Base-by-base conservation (phyloP, 2,113 vertebrate genomes). In the Epinephelus fuscoguttatus region DNA sequence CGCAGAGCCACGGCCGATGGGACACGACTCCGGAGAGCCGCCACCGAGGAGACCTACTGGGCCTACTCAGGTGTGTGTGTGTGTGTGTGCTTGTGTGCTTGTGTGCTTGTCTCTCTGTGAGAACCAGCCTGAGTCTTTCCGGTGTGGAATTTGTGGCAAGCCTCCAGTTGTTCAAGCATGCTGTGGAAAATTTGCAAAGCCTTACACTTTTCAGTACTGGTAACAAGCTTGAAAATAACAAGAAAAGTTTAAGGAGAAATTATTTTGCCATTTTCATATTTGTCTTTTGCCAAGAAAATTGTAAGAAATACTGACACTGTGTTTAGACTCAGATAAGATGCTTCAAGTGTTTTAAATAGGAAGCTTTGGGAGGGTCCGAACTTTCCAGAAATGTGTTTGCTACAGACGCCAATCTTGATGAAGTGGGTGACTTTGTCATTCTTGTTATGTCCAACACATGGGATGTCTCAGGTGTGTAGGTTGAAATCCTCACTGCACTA, bases 1-100 rank as follows among this genome's bases (percentile, higher is more conserved):
- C 94, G 64, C 94, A 95, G 88, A 94, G 95, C 85, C 93, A 90
- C 92, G 0, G 93, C 94, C 6, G 56, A 50, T 56, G 96, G 96
- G 84, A 95, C 96, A 87, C 96, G 95, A 73, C 93, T 94, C 78
- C 94, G 97, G 63, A 97, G 93, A 90, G 91, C 91, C 75, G 95
- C 96, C 64, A 94, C 96, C 0, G 97, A 96, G 66, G 97, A 98
- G 91, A 96, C 96, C 18, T 99, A 99, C 93, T 99, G 98, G 98
- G 97, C 97, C 1, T 99, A 99, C 89, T 98, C 98, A 30, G 98
- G 98, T 99, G 90, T 91, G 84, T 86, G 55, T 84, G 30, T 30
- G 30, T 30, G 30, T 30, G 3, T 30, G 30, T 30, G 30, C n/a
- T n/a, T 17, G 23, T 97, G 6, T 49, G 11, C 37, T 68, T 25